Conservation (phyloP, 2,888 invertebrate species). For the Zelleria hepariella region DNA sequence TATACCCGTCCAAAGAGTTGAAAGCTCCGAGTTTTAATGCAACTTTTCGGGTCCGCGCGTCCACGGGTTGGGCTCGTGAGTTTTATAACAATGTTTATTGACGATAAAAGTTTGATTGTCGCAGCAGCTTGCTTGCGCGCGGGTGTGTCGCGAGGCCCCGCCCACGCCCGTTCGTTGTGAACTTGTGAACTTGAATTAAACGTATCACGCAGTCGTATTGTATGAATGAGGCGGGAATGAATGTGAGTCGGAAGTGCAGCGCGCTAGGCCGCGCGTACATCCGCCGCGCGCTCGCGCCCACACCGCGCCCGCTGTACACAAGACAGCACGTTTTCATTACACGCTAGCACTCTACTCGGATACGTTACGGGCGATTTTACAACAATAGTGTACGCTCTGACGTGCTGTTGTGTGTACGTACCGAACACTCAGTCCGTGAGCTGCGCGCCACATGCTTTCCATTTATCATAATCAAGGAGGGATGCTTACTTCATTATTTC, state of each 20-base stretch:
- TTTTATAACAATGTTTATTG: conserved; percentile 34
- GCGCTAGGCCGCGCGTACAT: conserved; percentile 52
- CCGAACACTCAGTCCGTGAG: not conserved
- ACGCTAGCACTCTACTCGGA: no score
- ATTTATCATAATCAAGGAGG: not conserved
- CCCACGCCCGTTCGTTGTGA: conserved; percentile 48
- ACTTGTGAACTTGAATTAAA: conserved; percentile 64
- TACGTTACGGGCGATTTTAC: no score
- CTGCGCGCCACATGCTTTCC: not conserved
- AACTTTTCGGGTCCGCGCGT: conserved; percentile 29
- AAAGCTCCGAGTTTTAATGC: conserved; percentile 50
- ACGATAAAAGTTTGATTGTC: conserved; percentile 37
- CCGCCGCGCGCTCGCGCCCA: conserved; percentile 23
- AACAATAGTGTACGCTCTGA: no score
- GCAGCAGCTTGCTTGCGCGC: conserved; percentile 21
- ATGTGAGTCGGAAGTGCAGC: conserved; percentile 65
- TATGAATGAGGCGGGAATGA: conserved; percentile 65
- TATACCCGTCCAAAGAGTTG: conserved; percentile 31
- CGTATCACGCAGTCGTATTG: conserved; percentile 63
- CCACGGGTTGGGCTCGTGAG: conserved; percentile 21
- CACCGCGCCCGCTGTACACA: not conserved
- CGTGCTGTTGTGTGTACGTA: no score
- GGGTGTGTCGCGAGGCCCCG: conserved; percentile 41
- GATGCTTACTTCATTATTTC: not conserved
- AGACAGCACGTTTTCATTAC: no score